These are phyloP conservation scores for Rhinolophus sinicus DNA, from an alignment of 2,113 vertebrate species.

Conservation along the genomic window DNA sequence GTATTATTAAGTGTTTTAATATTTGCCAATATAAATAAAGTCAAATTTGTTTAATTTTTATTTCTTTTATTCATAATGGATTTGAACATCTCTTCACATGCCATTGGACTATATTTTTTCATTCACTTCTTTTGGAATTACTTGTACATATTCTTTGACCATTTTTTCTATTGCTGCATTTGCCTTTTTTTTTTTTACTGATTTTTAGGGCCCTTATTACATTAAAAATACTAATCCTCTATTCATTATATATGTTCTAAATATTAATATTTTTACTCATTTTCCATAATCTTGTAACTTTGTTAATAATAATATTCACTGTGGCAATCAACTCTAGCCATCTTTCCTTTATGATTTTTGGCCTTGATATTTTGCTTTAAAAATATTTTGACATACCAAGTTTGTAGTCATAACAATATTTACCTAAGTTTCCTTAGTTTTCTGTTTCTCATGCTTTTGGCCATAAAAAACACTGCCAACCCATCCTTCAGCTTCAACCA, in stretches of 20 bases:
- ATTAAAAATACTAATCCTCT: conserved; percentile 35
- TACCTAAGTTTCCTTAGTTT: background rate
- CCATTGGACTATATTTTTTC: background rate
- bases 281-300: conserved; percentile 31
- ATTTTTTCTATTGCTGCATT: conserved; percentile 31
- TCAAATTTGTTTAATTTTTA: conserved; percentile 37
- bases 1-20: conserved; percentile 60
- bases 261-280: conserved; percentile 6
- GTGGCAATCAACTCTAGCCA: background rate
- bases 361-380: conserved; percentile 33
- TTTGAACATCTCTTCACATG: background rate
- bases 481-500: background rate
- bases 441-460: background rate
- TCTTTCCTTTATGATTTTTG: conserved; percentile 20
- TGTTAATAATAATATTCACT: conserved; percentile 3
- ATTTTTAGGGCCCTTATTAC: conserved; percentile 37
- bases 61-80: conserved; percentile 41
- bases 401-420: conserved; percentile 7
- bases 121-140: conserved; percentile 44
- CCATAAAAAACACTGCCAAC: background rate
- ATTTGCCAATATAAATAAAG: conserved; percentile 38
- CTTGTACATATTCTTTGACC: background rate
- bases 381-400: background rate
- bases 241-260: background rate
- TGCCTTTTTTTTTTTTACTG: conserved; percentile 11